Base-by-base conservation (phyloP, 2,113 vertebrate species). In the Butorides virescens region DNA sequence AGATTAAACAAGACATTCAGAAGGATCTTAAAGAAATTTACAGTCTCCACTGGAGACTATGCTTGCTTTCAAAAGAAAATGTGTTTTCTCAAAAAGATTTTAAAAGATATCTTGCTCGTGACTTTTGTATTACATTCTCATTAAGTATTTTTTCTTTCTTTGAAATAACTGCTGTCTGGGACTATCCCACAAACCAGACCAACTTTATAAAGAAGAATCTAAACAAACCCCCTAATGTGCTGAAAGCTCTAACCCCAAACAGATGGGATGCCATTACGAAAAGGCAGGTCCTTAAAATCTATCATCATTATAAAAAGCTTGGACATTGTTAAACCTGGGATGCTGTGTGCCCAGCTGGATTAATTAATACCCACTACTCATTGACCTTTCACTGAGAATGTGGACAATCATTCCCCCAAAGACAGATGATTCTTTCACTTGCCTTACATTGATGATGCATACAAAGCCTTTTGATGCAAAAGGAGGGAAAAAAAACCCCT, bases 281-380 rank as follows among this genome's bases (percentile, higher is more conserved):
- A 97, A 93, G 82, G 93, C 92, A 93, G 77, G 62, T 96, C 95
- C 94, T 97, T 95, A 96, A 97, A 97, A 96, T 96, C 96, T 91
- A 95, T 97, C 96, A 94, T 97, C 95, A 95, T 97, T 95, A 96
- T 93, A 97, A 95, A 97, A 97, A 96, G 78, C 89, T 87, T 89
- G 61, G 95, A 91, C 92, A 96, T 74, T 97, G 95, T 96, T 96
- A 98, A 98, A 96, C 93, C 91, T 89, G 94, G 96, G 94, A 97
- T 96, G 94, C 94, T 81, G 93, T 96, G 97, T 96, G 94, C 97
- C 96, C 82, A 70, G 95, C 95, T 98, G 97, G 97, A 98, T 98
- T 98, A 98, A 98, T 98, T 98, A 98, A 97, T 96, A 97, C 92
- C 94, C 97, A 97, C 95, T 94, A 96, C 92, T 98, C 96, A 94